A percentile compares a stretch with the other conserved stretches of the same genome.
Evolutionary conservation across 2,888 invertebrate genomes (phyloP).

Genomic region (Embidobia sp.): DNA sequence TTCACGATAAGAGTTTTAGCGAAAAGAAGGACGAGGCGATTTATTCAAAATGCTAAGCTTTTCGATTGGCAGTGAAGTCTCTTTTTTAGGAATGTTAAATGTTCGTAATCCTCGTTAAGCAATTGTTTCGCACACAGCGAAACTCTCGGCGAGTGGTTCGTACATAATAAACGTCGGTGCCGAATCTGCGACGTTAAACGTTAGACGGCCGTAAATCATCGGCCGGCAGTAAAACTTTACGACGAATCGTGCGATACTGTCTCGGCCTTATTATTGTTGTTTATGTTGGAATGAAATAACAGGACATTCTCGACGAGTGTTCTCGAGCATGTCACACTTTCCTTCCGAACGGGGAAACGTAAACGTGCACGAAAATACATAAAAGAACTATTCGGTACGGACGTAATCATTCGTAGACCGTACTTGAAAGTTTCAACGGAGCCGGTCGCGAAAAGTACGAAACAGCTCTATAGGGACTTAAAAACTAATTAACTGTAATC

Average conservation of each 20-base stretch:
- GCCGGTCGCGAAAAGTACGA: conserved; percentile 55
- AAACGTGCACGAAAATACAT: conserved; percentile 17
- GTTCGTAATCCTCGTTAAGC: neutral
- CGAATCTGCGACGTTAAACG: neutral
- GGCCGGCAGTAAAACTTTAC: neutral
- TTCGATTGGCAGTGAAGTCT: conserved; percentile 22
- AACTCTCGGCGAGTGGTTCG: conserved; percentile 12
- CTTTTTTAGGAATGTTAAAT: conserved; percentile 1
- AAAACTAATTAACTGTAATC: conserved; percentile 64
- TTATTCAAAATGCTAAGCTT: conserved; percentile 33
- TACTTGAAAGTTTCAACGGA: conserved; percentile 49
- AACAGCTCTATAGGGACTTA: conserved; percentile 62
- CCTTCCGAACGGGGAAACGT: neutral
- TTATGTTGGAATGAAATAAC: neutral
- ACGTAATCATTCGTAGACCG: conserved; percentile 54
- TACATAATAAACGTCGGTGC: conserved; percentile 20
- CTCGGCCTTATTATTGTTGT: neutral
- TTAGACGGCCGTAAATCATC: neutral
- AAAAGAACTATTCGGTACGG: conserved; percentile 40
- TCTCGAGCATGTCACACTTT: conserved; percentile 9
- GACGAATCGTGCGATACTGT: too few species aligned
- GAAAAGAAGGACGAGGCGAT: conserved; percentile 25
- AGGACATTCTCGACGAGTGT: neutral
- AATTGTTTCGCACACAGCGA: too few species aligned
- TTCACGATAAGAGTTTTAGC: conserved; percentile 37